Conservation (phyloP, 2,797 vertebrate genomes). For the Pipistrellus nathusii region DNA sequence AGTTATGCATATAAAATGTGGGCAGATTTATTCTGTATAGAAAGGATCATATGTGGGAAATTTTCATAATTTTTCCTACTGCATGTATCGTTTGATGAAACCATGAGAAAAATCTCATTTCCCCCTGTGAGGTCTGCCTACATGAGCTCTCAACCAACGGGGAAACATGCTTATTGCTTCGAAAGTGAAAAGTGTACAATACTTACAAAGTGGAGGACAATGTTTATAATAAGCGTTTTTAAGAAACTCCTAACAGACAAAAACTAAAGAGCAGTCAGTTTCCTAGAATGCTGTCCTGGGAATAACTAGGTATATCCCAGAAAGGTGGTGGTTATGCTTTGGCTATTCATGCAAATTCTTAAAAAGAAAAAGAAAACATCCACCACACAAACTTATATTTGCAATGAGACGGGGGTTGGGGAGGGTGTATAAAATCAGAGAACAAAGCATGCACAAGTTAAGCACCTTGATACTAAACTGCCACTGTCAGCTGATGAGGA, state of each 20-base stretch:
- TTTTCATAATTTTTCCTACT: not conserved
- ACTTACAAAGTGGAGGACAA: constrained; percentile 34
- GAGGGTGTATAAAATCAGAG: constrained; percentile 71
- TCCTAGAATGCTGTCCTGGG: not conserved
- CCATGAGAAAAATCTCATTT: constrained; percentile 45
- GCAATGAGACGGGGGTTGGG: constrained; percentile 63
- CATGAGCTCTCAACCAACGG: constrained; percentile 36
- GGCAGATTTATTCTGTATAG: not conserved
- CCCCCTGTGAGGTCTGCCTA: not conserved
- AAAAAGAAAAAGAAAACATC: not conserved
- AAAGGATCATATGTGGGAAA: not conserved
- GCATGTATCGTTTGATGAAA: not conserved
- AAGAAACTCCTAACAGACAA: constrained; percentile 71
- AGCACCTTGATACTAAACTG: constrained; percentile 98
- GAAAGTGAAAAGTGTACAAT: constrained; percentile 58
- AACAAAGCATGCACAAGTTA: constrained; percentile 88
- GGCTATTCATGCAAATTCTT: constrained; percentile 77
- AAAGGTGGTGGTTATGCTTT: constrained; percentile 57
- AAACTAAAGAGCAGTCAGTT: constrained; percentile 61
- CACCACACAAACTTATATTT: not conserved
- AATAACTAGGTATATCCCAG: not conserved
- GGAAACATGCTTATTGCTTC: constrained; percentile 62
- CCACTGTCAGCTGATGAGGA: constrained; percentile 96
- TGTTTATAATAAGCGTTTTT: constrained; percentile 21
- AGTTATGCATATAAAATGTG: not conserved